These are phyloP conservation scores for Haplochromis vanheusdeni DNA, from an alignment of 2,113 vertebrate species.

Conservation along the genomic window DNA sequence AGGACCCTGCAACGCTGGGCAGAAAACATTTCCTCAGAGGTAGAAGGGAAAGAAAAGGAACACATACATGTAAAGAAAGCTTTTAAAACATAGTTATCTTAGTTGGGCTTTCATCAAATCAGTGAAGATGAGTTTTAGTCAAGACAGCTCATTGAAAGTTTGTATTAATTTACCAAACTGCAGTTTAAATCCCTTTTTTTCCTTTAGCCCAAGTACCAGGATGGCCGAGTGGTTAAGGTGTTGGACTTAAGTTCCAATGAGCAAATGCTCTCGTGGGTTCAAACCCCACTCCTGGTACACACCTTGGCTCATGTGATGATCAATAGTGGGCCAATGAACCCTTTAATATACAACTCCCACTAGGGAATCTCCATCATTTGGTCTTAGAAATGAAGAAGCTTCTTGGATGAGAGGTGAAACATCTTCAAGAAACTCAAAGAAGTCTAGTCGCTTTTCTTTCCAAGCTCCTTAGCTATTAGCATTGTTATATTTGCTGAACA, in stretches of 20 bases:
- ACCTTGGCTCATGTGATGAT: not conserved
- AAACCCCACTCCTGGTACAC: not conserved
- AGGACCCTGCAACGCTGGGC: not conserved
- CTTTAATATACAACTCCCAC: not conserved
- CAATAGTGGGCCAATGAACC: not conserved
- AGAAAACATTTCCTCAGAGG: not conserved
- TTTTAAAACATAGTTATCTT: not conserved
- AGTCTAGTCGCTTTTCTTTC: not conserved
- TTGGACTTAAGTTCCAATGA: slow-evolving; percentile 4
- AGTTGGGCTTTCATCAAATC: not conserved
- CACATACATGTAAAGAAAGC: not conserved
- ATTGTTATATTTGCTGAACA: not conserved
- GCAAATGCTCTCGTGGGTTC: not conserved
- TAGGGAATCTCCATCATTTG: not conserved
- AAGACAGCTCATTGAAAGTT: accelerated
- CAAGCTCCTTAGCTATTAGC: not conserved
- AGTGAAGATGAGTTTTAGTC: accelerated
- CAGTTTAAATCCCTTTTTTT: not conserved
- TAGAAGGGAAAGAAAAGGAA: accelerated
- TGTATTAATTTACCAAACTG: not conserved
- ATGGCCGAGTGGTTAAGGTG: not conserved
- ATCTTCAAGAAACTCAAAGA: not conserved
- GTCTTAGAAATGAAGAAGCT: not conserved
- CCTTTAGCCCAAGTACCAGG: not conserved
- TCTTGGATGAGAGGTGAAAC: not conserved